Conservation (phyloP, 2,888 invertebrate species). For the Dasysyrphus albostriatus region DNA sequence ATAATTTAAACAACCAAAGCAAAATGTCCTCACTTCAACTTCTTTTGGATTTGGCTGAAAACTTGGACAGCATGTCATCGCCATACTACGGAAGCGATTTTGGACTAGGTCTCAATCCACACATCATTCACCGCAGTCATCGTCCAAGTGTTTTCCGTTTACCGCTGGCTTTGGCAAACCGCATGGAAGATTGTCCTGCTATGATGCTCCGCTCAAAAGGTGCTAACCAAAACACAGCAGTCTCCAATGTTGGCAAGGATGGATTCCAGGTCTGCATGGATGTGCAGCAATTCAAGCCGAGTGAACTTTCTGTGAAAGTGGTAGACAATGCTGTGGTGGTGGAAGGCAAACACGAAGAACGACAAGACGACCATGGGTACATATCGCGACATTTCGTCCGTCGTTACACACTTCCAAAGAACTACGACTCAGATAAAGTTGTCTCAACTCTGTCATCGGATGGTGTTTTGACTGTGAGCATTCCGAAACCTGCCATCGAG, state of each 20-base stretch:
- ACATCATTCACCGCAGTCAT: not conserved
- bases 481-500: slow-evolving; percentile 85
- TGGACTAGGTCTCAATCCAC: slow-evolving; percentile 81
- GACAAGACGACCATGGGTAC: slow-evolving; percentile 89
- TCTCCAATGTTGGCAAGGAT: slow-evolving; percentile 84
- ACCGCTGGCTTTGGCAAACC: slow-evolving; percentile 13
- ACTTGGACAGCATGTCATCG: slow-evolving; percentile 77
- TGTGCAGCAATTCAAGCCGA: slow-evolving; percentile 90
- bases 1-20: slow-evolving; percentile 19
- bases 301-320: slow-evolving; percentile 91
- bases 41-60: slow-evolving; percentile 80
- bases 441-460: slow-evolving; percentile 90
- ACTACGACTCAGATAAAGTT: slow-evolving; percentile 89
- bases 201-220: slow-evolving; percentile 10
- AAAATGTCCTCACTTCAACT: slow-evolving; percentile 81
- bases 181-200: slow-evolving; percentile 26
- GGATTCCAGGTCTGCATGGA: slow-evolving; percentile 89
- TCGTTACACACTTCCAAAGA: slow-evolving; percentile 89
- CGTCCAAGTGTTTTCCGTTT: slow-evolving; percentile 25
- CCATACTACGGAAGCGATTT: slow-evolving; percentile 78
- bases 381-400: slow-evolving; percentile 92
- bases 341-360: slow-evolving; percentile 91
- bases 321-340: slow-evolving; percentile 89
- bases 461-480: slow-evolving; percentile 89
- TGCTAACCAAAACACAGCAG: not conserved